These are phyloP conservation scores for Miltochrista miniata DNA, from an alignment of 2,888 invertebrate genomes.

Conservation along the genomic window DNA sequence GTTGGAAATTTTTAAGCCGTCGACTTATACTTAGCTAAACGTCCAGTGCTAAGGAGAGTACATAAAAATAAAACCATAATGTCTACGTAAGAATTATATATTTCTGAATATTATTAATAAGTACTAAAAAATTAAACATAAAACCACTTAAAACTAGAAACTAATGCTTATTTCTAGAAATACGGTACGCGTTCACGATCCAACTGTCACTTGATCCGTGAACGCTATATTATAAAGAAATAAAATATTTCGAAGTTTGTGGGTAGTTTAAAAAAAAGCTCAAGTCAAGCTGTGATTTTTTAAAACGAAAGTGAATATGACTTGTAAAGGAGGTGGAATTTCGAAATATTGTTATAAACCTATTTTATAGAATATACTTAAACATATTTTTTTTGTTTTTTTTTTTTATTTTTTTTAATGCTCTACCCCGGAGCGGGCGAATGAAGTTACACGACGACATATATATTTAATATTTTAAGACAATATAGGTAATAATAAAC, in stretches of 20 bases:
- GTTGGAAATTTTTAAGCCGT: too few relatives aligned
- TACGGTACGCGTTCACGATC: conserved; percentile 11
- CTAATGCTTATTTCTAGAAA: conserved; percentile 27
- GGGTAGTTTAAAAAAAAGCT: neutral
- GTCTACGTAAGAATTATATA: conserved; percentile 14
- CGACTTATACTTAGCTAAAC: too few relatives aligned
- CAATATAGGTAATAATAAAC: conserved; percentile 51
- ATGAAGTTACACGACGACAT: conserved; percentile 76
- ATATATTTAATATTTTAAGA: conserved; percentile 44
- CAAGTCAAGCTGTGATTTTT: conserved; percentile 23
- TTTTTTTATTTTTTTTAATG: conserved; percentile 49
- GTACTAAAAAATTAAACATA: conserved; percentile 35
- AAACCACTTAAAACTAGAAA: conserved; percentile 36
- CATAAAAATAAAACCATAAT: conserved; percentile 22
- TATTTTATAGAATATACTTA: conserved; percentile 12
- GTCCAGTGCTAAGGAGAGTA: too few relatives aligned
- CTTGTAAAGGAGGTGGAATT: conserved; percentile 39
- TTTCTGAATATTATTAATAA: conserved; percentile 32
- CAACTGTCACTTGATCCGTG: conserved; percentile 1
- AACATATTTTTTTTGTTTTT: conserved; percentile 39
- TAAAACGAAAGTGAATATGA: conserved; percentile 11
- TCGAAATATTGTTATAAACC: conserved; percentile 62
- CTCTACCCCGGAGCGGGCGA: conserved; percentile 74
- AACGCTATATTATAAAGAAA: conserved; percentile 16
- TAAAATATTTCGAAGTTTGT: conserved; percentile 33